Percentiles rank a stretch among this genome's conserved stretches.
Conservation (phyloP, 2,113 vertebrate species). For the Camelus bactrianus region DNA sequence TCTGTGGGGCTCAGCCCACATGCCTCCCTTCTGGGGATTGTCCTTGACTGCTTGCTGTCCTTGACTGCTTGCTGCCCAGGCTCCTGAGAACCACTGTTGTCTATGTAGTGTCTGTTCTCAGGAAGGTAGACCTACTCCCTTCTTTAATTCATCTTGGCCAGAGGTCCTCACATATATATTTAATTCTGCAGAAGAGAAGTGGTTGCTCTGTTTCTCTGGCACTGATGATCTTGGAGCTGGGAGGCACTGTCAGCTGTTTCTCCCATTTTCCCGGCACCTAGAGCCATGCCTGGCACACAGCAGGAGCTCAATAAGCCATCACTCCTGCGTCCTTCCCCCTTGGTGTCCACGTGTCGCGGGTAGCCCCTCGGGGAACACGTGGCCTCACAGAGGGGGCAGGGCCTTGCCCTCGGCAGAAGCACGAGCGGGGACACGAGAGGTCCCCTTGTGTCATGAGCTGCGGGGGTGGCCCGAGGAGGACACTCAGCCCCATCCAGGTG, state of each 20-base stretch:
- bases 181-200: neutral
- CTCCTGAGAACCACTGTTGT: neutral
- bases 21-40: neutral
- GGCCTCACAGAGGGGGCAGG: neutral
- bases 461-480: rapidly evolving
- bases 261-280: neutral
- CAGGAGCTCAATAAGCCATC: neutral
- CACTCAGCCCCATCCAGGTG: neutral
- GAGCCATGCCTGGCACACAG: no score
- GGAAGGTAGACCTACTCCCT: neutral
- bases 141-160: neutral
- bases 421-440: no score
- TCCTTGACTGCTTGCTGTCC: no score
- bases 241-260: rapidly evolving
- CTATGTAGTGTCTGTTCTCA: neutral
- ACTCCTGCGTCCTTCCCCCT: neutral
- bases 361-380: neutral
- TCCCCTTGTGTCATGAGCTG: neutral
- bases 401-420: neutral
- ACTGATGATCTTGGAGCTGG: no score
- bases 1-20: no score
- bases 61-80: neutral
- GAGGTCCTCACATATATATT: neutral
- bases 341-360: rapidly evolving
- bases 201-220: neutral